These are phyloP conservation scores for Caenorhabditis elegans DNA, from an alignment of 1,140 invertebrate species.

Conservation along the genomic window WBcel235 BX284606.5:7254501-7255000, in stretches of 20 bases:
- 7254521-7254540: constrained; percentile 7
- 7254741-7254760: too few species aligned
- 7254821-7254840: not conserved
- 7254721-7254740: not conserved
- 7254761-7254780: constrained; percentile 14
- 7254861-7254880: not conserved
- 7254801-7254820: not conserved
- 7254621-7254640: not conserved
- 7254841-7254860: constrained; percentile 14
- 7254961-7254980: too few species aligned
- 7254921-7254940: too few species aligned
- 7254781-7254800: not conserved
- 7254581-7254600: not conserved
- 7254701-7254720: not conserved
- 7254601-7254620: not conserved
- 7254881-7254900: not conserved
- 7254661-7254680: not conserved
- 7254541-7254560: not conserved
- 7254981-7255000: too few species aligned
- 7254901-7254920: not conserved
- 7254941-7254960: too few species aligned
- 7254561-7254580: constrained; percentile 3
- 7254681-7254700: not conserved
- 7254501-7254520: not conserved
- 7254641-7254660: not conserved